Percentiles rank a stretch among this genome's conserved stretches.
Evolutionary conservation across 2,113 vertebrate species (phyloP).

Genomic region (Odobenus rosmarus): DNA sequence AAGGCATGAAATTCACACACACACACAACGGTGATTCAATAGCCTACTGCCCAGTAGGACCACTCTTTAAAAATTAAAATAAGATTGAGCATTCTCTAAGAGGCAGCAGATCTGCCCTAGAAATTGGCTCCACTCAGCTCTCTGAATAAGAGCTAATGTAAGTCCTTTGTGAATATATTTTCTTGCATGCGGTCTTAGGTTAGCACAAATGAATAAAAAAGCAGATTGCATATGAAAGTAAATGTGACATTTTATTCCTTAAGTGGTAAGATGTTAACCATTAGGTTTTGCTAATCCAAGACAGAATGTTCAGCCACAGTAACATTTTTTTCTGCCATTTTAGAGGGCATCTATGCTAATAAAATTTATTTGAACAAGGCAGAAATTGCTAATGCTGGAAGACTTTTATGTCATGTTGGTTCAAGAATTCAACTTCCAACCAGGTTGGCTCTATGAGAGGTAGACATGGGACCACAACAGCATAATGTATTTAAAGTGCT

Average conservation of each 20-base stretch:
- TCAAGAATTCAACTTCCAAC: conserved; percentile 59
- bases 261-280: background rate
- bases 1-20: conserved; percentile 55
- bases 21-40: conserved; percentile 22
- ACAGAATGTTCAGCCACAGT: conserved; percentile 17
- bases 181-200: background rate
- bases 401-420: conserved; percentile 56
- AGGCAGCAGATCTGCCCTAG: conserved; percentile 36
- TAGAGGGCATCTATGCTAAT: background rate
- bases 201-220: conserved; percentile 21
- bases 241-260: background rate
- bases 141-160: conserved; percentile 29
- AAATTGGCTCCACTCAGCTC: conserved; percentile 21
- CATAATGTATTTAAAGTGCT: conserved; percentile 38
- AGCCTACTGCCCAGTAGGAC: conserved; percentile 44
- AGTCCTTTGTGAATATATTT: conserved; percentile 26
- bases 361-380: conserved; percentile 63
- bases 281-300: background rate
- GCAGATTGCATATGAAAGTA: background rate
- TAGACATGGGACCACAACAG: conserved; percentile 38
- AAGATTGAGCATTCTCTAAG: conserved; percentile 60
- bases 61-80: conserved; percentile 74
- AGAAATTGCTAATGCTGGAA: conserved; percentile 58
- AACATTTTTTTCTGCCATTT: conserved; percentile 7
- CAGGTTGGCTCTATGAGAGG: background rate